These are phyloP conservation scores for Harlomillsia oculata DNA, from an alignment of 1,140 invertebrate genomes.

Conservation along the genomic window DNA sequence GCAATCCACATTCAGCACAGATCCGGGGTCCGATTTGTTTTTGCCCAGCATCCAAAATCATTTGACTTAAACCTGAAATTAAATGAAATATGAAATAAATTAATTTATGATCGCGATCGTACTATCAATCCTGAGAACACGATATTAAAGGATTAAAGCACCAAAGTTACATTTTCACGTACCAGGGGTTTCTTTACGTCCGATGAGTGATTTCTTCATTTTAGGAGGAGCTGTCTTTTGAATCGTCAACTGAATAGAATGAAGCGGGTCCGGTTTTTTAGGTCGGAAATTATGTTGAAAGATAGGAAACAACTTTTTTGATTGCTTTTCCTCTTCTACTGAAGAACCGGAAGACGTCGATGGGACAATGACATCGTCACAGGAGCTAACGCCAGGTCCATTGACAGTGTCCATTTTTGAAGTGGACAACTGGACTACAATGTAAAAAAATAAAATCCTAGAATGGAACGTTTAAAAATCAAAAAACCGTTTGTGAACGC, in stretches of 20 bases:
- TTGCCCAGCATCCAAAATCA: slow-evolving; percentile 33
- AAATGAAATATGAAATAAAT: background rate
- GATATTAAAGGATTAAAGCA: too few species aligned
- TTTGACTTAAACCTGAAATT: slow-evolving; percentile 27
- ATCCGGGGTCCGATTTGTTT: slow-evolving; percentile 26
- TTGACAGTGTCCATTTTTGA: too few species aligned
- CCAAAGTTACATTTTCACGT: background rate
- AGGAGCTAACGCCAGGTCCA: too few species aligned
- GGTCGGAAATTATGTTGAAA: slow-evolving; percentile 28
- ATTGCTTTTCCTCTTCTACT: background rate
- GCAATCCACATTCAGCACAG: slow-evolving; percentile 30
- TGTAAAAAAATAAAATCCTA: too few species aligned
- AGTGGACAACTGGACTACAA: too few species aligned
- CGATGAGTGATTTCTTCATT: slow-evolving; percentile 15
- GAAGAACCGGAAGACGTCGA: too few species aligned
- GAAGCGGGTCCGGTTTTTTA: slow-evolving; percentile 10
- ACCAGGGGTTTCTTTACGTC: slow-evolving; percentile 31
- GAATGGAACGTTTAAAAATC: too few species aligned
- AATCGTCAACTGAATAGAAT: slow-evolving; percentile 15
- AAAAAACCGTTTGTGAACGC: too few species aligned
- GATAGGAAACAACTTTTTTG: slow-evolving; percentile 27
- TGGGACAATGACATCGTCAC: too few species aligned
- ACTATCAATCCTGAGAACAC: too few species aligned
- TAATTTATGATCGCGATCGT: too few species aligned
- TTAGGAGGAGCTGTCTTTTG: slow-evolving; percentile 14